phyloP scores from a whole-genome alignment of 2,888 invertebrate species.

The Prenolepis imparis region DNA sequence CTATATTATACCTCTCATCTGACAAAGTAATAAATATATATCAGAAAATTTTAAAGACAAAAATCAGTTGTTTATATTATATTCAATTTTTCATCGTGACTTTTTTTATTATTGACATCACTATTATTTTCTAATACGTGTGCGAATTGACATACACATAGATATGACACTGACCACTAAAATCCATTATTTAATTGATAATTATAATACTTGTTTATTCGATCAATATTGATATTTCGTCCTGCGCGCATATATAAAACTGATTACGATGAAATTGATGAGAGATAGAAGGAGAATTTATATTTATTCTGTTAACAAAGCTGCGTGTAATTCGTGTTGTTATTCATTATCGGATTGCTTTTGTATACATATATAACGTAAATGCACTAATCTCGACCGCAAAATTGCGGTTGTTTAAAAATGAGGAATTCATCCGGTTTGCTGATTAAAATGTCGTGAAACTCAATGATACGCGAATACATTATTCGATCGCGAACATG shows the following conservation, averaged over 20 bases:
- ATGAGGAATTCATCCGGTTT: conserved; percentile 7
- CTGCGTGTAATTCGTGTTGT: not conserved
- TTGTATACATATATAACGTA: conserved; percentile 25
- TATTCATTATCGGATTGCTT: not conserved
- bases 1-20: not conserved
- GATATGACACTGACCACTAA: not conserved
- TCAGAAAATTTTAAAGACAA: not conserved
- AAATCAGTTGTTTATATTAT: not conserved
- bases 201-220: not conserved
- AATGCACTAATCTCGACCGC: conserved; percentile 43
- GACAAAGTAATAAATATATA: not conserved
- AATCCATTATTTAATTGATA: not conserved
- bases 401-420: conserved; percentile 29
- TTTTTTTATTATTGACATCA: not conserved
- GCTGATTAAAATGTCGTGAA: not conserved
- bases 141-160: not conserved
- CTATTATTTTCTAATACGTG: not conserved
- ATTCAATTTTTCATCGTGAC: not conserved
- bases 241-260: not conserved
- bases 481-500: not conserved
- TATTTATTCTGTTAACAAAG: conserved; percentile 37
- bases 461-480: not conserved
- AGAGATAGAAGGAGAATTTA: not conserved
- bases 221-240: conserved; percentile 43
- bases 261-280: conserved; percentile 26